phyloP scores from a whole-genome alignment of 2,797 vertebrate genomes.

The Antennarius maculatus region DNA sequence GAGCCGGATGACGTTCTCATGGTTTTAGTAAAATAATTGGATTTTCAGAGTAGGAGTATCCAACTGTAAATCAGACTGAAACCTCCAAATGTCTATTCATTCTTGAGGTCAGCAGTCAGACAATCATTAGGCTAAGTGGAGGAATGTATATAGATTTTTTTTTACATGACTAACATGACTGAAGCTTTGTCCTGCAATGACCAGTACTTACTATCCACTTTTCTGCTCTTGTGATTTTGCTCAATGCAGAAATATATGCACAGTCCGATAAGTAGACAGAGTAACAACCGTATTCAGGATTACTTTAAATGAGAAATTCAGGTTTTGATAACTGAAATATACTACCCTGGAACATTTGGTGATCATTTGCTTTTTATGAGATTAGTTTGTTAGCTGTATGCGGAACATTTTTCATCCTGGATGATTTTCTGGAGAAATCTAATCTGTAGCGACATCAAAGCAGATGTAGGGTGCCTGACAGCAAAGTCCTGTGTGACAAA shows the following conservation, averaged over 20 bases:
- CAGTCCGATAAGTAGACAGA: background rate
- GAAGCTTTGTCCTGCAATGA: background rate
- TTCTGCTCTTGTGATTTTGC: conserved; percentile 36
- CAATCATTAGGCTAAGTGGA: conserved; percentile 43
- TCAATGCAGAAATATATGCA: conserved; percentile 12
- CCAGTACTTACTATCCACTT: conserved; percentile 4
- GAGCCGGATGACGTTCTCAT: conserved; percentile 34
- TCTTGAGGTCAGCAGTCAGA: conserved; percentile 37
- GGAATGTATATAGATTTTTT: background rate
- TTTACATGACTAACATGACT: background rate
- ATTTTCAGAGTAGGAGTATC: conserved; percentile 57
- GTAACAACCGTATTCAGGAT: background rate
- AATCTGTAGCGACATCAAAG: conserved; percentile 71
- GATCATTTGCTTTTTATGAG: background rate
- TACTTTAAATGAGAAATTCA: background rate
- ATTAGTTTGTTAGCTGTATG: background rate
- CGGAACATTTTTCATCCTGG: background rate
- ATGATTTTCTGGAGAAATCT: conserved; percentile 38
- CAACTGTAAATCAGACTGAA: conserved; percentile 60
- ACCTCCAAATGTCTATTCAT: conserved; percentile 5
- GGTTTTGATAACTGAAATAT: background rate
- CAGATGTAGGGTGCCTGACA: conserved; percentile 44
- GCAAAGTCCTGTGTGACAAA: conserved; percentile 53
- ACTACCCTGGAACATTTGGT: background rate
- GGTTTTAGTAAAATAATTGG: conserved; percentile 67